Evolutionary conservation across 64 coral and sea anemone genomes (phyloP).

Genomic region (Hydrozoanthus tunicans): DNA sequence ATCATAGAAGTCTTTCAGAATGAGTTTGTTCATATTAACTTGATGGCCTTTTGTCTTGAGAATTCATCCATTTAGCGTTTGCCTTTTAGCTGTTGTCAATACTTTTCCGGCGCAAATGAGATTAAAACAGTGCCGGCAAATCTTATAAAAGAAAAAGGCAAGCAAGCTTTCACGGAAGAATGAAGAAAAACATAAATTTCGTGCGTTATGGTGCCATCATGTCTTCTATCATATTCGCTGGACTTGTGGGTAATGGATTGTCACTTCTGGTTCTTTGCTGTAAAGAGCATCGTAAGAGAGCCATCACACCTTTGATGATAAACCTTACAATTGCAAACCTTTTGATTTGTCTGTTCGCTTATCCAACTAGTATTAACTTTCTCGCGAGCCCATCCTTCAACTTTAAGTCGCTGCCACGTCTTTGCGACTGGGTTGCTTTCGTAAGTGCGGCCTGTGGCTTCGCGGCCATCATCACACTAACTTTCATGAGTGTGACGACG

Average conservation of each 20-base stretch:
- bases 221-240: constrained; percentile 39
- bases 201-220: constrained; percentile 10
- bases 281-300: constrained; percentile 19
- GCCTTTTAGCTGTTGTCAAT: too few species aligned
- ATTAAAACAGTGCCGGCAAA: too few species aligned
- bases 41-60: too few species aligned
- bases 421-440: constrained; percentile 48
- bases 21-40: too few species aligned
- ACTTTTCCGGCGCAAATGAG: too few species aligned
- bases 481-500: constrained; percentile 52
- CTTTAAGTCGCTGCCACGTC: not conserved
- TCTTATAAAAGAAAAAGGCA: too few species aligned
- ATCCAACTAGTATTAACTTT: not conserved
- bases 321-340: constrained; percentile 42
- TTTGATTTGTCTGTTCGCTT: constrained; percentile 39
- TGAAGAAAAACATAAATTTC: not conserved
- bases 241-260: constrained; percentile 52
- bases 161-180: not conserved
- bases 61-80: too few species aligned
- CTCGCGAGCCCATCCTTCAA: not conserved
- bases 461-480: constrained; percentile 20
- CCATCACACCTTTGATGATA: constrained; percentile 43
- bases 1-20: too few species aligned
- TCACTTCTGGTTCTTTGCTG: constrained; percentile 39
- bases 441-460: constrained; percentile 31